These are phyloP conservation scores for Micropterix aruncella DNA, from an alignment of 2,888 invertebrate species.

Conservation along the genomic window DNA sequence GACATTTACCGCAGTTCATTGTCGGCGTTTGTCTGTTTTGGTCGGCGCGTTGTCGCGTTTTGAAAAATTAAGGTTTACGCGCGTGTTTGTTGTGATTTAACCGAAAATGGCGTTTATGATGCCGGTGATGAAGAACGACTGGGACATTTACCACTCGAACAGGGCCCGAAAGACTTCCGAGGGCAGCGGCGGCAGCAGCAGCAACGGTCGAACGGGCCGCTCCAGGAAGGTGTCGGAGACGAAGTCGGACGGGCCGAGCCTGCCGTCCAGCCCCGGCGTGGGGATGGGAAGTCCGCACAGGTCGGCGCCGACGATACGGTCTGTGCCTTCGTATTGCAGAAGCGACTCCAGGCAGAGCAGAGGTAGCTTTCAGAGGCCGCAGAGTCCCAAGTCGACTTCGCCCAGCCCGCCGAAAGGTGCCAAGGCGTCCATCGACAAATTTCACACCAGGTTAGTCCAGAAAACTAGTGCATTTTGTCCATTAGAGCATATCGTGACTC, in stretches of 20 bases:
- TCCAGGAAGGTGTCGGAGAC: conserved; percentile 62
- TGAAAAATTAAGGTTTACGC: too few relatives aligned
- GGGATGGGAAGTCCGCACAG: conserved; percentile 42
- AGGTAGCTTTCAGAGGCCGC: conserved; percentile 47
- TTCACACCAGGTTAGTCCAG: conserved; percentile 65
- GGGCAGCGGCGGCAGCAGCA: conserved; percentile 24
- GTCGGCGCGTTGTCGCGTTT: too few relatives aligned
- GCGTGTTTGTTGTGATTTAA: too few relatives aligned
- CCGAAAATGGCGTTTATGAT: conserved; percentile 87
- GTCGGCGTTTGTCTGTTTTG: too few relatives aligned
- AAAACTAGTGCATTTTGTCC: too few relatives aligned
- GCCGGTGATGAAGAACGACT: conserved; percentile 89
- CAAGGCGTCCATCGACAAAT: conserved; percentile 52
- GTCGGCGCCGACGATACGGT: conserved; percentile 48
- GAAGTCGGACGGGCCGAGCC: conserved; percentile 58
- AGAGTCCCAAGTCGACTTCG: conserved; percentile 51
- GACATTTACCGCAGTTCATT: too few relatives aligned
- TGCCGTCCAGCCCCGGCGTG: conserved; percentile 37
- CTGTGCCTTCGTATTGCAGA: conserved; percentile 38
- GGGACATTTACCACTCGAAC: conserved; percentile 81
- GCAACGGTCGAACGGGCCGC: conserved; percentile 40
- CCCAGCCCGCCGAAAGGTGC: conserved; percentile 47
- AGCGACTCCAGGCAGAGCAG: conserved; percentile 33
- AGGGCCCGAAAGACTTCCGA: conserved; percentile 65
- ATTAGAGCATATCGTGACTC: too few relatives aligned